Percentiles rank a stretch among this genome's conserved stretches.
phyloP scores from a whole-genome alignment of 2,888 invertebrate species.

The Rotaria socialis region DNA sequence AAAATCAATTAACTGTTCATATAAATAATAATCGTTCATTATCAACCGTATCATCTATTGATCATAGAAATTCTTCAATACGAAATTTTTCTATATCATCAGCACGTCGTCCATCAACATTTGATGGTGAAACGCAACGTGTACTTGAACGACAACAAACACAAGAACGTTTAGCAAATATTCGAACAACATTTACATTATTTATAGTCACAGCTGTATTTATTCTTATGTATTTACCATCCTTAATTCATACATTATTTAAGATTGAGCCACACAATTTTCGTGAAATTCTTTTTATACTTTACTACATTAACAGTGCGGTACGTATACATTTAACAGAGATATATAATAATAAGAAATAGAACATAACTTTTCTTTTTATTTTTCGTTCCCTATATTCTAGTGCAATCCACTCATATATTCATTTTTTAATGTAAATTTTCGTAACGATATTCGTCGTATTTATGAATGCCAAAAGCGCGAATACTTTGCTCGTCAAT shows the following conservation, averaged over 20 bases:
- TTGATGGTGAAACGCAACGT: conserved; percentile 32
- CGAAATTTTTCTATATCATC: neutral
- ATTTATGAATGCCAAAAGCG: conserved; percentile 29
- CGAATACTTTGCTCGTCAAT: neutral
- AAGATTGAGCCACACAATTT: neutral
- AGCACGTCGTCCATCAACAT: conserved; percentile 19
- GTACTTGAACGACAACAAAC: conserved; percentile 9
- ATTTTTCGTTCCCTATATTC: neutral
- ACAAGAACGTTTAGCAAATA: conserved; percentile 35
- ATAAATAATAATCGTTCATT: neutral
- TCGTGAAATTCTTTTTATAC: conserved; percentile 3
- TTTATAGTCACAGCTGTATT: conserved; percentile 24
- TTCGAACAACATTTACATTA: conserved; percentile 34
- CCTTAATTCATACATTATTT: neutral
- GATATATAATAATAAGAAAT: neutral
- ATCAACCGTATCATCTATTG: neutral
- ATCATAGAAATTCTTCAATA: neutral
- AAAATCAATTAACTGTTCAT: neutral
- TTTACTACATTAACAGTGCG: neutral
- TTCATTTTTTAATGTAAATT: conserved; percentile 25
- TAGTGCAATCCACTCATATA: conserved; percentile 15
- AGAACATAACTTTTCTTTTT: neutral
- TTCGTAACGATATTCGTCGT: conserved; percentile 11
- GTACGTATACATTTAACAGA: neutral
- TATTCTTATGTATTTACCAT: conserved; percentile 33